These are phyloP conservation scores for Sternarchorhynchus goeldii DNA, from an alignment of 2,797 vertebrate species.

Conservation along the genomic window DNA sequence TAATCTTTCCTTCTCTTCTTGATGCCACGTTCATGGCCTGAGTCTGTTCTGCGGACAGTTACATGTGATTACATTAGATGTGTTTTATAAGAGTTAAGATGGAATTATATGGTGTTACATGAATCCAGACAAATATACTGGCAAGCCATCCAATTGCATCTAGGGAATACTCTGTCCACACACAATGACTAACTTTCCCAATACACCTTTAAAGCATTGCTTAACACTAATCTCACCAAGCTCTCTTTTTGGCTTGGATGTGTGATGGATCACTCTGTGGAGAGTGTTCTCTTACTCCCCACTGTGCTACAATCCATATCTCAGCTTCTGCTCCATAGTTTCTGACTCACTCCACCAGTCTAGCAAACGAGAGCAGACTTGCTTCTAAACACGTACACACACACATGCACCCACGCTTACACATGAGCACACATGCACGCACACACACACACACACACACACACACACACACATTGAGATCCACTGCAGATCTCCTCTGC, in stretches of 20 bases:
- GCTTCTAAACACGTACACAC: conserved; percentile 15
- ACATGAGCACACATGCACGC: not conserved
- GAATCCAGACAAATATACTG: not conserved
- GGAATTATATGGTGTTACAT: too few species aligned
- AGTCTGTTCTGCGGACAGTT: not conserved
- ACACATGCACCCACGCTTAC: not conserved
- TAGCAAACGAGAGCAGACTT: conserved; percentile 68
- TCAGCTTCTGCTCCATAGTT: conserved; percentile 38
- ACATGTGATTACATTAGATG: too few species aligned
- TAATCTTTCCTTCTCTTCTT: conserved; percentile 33
- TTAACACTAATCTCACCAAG: not conserved
- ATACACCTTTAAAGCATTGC: not conserved
- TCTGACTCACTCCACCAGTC: conserved; percentile 46
- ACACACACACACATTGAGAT: not conserved
- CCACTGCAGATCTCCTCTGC: conserved; percentile 15
- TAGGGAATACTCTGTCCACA: not conserved
- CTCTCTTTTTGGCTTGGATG: conserved; percentile 25
- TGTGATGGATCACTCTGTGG: conserved; percentile 61
- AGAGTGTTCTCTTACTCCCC: conserved; percentile 44
- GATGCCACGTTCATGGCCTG: conserved; percentile 17
- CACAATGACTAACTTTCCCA: not conserved
- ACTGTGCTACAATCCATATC: conserved; percentile 50
- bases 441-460: not conserved
- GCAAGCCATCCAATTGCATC: not conserved
- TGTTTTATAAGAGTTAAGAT: too few species aligned